Evolutionary conservation across 2,888 invertebrate species (phyloP).

Genomic region (Coleophora deauratella): DNA sequence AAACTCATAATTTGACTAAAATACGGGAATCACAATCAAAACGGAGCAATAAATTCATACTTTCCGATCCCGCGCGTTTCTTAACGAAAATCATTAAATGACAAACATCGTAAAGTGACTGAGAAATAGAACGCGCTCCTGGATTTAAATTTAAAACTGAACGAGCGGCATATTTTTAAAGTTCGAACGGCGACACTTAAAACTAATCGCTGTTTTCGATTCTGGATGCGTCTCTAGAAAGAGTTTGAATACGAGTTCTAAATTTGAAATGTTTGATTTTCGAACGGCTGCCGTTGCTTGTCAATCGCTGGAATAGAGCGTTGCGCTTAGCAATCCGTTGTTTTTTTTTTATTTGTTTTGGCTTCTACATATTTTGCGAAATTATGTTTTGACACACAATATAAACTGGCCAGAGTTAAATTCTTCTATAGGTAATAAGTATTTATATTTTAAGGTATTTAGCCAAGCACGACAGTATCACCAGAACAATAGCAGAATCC

Average conservation of each 20-base stretch:
- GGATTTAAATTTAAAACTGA: conserved; percentile 64
- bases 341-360: conserved; percentile 21
- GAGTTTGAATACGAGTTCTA: conserved; percentile 65
- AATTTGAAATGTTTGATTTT: conserved; percentile 66
- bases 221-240: conserved; percentile 61
- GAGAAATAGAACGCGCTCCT: conserved; percentile 65
- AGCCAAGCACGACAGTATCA: conserved; percentile 36
- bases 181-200: conserved; percentile 68
- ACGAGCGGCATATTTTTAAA: conserved; percentile 72
- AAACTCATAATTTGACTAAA: conserved; percentile 7
- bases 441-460: no score
- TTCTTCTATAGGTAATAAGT: no score
- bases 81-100: conserved; percentile 58
- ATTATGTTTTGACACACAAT: neutral
- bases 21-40: conserved; percentile 22
- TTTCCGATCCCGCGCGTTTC: conserved; percentile 46
- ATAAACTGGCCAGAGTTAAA: neutral
- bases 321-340: conserved; percentile 41
- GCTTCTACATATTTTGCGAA: neutral
- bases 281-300: conserved; percentile 54
- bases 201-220: conserved; percentile 74
- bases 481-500: conserved; percentile 37
- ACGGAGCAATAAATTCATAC: conserved; percentile 42
- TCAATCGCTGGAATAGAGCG: conserved; percentile 52
- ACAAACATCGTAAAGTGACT: conserved; percentile 67